Conservation (phyloP, 2,113 vertebrate species). For the Bujurquina vittata region DNA sequence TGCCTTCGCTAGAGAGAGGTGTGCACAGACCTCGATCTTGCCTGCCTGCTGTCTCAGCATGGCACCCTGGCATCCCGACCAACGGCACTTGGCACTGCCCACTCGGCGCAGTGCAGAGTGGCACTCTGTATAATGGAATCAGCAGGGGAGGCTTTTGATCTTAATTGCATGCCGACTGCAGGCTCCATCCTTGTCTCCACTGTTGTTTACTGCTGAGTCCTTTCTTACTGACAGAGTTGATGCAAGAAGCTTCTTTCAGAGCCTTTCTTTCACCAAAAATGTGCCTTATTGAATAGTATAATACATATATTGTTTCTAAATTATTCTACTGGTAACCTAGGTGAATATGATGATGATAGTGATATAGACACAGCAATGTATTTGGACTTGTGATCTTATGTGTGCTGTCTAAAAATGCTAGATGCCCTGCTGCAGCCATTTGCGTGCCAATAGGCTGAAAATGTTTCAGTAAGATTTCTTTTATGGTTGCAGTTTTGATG, state of each 20-base stretch:
- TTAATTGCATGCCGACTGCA: constrained; percentile 78
- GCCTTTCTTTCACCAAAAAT: constrained; percentile 83
- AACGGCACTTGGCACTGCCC: constrained; percentile 75
- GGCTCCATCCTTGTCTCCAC: constrained; percentile 67
- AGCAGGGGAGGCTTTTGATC: constrained; percentile 78
- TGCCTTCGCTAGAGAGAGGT: constrained; percentile 65
- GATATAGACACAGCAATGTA: constrained; percentile 79
- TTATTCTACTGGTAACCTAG: constrained; percentile 70
- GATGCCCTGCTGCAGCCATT: constrained; percentile 74
- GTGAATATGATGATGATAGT: constrained; percentile 75
- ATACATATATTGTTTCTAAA: constrained; percentile 74
- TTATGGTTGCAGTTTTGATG: constrained; percentile 68
- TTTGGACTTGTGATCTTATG: constrained; percentile 77
- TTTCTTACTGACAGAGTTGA: constrained; percentile 70
- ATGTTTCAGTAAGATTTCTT: constrained; percentile 73
- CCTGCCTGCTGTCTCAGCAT: constrained; percentile 67
- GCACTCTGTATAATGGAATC: constrained; percentile 75
- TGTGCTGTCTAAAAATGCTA: constrained; percentile 74
- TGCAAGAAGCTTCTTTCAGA: constrained; percentile 80
- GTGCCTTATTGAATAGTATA: constrained; percentile 82
- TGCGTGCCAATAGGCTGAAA: constrained; percentile 78
- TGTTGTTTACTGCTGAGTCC: constrained; percentile 66
- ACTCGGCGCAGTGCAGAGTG: constrained; percentile 66
- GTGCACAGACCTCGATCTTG: constrained; percentile 68
- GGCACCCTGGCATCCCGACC: constrained; percentile 67